phyloP scores from a whole-genome alignment of 2,797 vertebrate genomes.

The Amazona ochrocephala region DNA sequence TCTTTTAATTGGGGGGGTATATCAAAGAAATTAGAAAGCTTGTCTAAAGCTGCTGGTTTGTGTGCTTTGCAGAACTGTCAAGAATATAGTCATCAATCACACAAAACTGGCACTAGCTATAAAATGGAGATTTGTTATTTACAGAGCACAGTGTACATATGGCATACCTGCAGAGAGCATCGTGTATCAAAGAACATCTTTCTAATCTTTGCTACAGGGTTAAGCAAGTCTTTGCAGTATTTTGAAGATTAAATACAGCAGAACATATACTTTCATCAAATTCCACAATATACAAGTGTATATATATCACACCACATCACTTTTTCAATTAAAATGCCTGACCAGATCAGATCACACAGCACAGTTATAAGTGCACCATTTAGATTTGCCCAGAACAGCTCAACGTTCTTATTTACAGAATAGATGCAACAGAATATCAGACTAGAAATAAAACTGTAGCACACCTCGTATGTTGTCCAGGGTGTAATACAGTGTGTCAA shows the following conservation, averaged over 20 bases:
- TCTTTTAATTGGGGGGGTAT: not conserved
- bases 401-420: not conserved
- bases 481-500: not conserved
- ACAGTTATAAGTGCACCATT: not conserved
- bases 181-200: not conserved
- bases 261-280: not conserved
- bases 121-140: slow-evolving; percentile 26
- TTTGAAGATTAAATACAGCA: not conserved
- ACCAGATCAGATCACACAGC: not conserved
- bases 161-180: not conserved
- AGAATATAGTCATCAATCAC: not conserved
- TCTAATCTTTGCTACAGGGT: not conserved
- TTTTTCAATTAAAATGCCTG: not conserved
- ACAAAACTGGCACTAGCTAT: not conserved
- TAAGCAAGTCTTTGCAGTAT: slow-evolving; percentile 2
- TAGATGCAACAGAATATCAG: not conserved
- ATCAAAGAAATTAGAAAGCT: not conserved
- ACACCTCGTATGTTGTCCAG: not conserved
- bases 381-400: not conserved
- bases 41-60: not conserved
- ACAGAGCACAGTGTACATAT: not conserved
- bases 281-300: not conserved
- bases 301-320: not conserved
- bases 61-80: slow-evolving; percentile 19
- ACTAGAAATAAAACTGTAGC: not conserved